Conservation (phyloP, 2,888 invertebrate species). For the Clunio marinus region DNA sequence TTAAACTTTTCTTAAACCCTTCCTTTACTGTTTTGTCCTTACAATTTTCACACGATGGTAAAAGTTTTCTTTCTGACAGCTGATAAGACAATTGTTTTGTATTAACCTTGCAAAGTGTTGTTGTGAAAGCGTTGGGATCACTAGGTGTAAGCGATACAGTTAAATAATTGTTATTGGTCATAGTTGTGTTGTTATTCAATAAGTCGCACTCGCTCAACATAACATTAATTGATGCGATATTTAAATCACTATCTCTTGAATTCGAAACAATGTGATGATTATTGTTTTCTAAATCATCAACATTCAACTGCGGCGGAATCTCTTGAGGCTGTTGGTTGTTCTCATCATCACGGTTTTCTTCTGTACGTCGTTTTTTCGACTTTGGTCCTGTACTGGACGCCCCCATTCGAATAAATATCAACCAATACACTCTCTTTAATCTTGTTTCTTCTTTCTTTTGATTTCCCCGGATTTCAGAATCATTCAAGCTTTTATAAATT, state of each 20-base stretch:
- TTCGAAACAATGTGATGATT: conserved; percentile 42
- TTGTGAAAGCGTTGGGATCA: background rate
- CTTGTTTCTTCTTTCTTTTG: background rate
- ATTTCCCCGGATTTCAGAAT: background rate
- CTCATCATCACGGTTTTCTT: background rate
- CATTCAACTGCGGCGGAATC: background rate
- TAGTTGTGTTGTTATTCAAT: conserved; percentile 23
- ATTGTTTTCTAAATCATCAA: conserved; percentile 39
- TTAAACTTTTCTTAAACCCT: conserved; percentile 12
- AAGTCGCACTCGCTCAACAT: conserved; percentile 23
- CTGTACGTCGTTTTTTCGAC: too few species aligned
- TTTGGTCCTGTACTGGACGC: background rate
- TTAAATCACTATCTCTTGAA: conserved; percentile 39
- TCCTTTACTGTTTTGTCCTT: conserved; percentile 13
- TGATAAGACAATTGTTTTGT: background rate
- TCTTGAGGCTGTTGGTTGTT: background rate
- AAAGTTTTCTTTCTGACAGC: background rate
- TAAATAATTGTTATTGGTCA: conserved; percentile 20
- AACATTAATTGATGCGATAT: background rate
- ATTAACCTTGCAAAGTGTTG: background rate
- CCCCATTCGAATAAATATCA: background rate
- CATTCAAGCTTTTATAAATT: too few species aligned
- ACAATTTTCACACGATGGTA: background rate
- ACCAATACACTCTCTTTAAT: too few species aligned
- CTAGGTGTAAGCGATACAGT: too few species aligned